Base-by-base conservation (phyloP, 2,113 vertebrate species). In the Corythornis cristatus region DNA sequence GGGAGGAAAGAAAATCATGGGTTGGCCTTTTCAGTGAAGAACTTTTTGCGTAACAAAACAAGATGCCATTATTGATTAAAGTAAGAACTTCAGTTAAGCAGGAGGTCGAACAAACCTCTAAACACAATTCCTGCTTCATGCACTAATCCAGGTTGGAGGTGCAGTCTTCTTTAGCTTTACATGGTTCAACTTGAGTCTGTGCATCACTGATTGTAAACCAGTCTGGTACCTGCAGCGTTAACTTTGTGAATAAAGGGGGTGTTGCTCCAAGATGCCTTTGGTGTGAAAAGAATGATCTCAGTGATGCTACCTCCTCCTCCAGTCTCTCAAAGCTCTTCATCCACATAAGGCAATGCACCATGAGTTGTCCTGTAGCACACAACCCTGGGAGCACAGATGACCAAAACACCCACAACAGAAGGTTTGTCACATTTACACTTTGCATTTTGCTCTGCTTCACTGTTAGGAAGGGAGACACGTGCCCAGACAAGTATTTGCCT, bases 21-120 rank as follows among this genome's bases (percentile, higher is more conserved):
- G 11, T 75, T 90, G 70, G 45, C 42, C 15, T 83, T 92, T 86
- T 61, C 70, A 90, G 61, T 31, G 45, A 89, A 74, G 43, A 86
- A 43, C 31, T 83, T 83, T 75, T 75, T 92, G 65, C 83, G 81
- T 86, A 91, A 60, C 37, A 70, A 94, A 89, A 45, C 65, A 91
- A 94, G 83, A 88, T 93, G 83, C 64, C 48, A 13, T 53, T 77
- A 19, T 11, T 89, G 93, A 89, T 93, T 89, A 84, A 87, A 95
- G 57, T 9, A 64, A 81, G 68, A 86, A 8, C 28, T 78, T 78
- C 18, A 56, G 31, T 75, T 62, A 78, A 61, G 50, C 66, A 73
- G 62, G 35, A 89, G 33, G 35, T 60, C 82, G 54, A 93, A 73
- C 42, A 81, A 88, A 57, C 33, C 13, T 75, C 53, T 45, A 45